Conservation (phyloP, 2,113 vertebrate genomes). For the Zapornia atra region DNA sequence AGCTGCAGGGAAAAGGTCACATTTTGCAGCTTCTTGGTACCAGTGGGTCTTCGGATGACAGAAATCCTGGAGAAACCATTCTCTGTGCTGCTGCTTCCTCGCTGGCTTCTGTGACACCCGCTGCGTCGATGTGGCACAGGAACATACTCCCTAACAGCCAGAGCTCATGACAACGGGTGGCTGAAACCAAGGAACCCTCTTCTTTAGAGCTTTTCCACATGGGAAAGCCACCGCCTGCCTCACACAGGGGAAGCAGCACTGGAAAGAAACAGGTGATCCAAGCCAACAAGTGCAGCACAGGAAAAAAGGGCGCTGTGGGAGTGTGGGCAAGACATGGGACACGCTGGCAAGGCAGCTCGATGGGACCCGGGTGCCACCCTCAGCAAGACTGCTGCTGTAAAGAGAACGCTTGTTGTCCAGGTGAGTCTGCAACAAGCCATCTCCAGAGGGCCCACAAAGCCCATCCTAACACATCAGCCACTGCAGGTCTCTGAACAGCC, state of each 20-base stretch:
- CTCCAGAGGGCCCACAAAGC: neutral
- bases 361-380: neutral
- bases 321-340: neutral
- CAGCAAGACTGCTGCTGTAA: neutral
- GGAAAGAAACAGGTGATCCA: neutral
- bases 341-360: neutral
- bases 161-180: neutral
- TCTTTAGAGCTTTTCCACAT: neutral
- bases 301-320: neutral
- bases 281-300: neutral
- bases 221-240: neutral
- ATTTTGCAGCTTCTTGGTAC: neutral
- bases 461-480: neutral
- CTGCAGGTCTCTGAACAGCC: neutral
- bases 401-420: neutral
- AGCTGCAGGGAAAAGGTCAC: neutral
- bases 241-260: neutral
- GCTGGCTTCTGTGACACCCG: neutral
- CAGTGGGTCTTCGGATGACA: neutral
- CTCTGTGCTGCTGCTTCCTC: neutral
- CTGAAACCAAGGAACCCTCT: neutral
- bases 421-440: neutral
- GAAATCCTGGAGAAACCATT: neutral
- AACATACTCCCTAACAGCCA: neutral
- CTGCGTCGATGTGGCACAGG: neutral